Percentiles rank a stretch among this genome's conserved stretches.
Evolutionary conservation across 1,140 invertebrate species (phyloP).

Genomic region (Nephila pilipes): DNA sequence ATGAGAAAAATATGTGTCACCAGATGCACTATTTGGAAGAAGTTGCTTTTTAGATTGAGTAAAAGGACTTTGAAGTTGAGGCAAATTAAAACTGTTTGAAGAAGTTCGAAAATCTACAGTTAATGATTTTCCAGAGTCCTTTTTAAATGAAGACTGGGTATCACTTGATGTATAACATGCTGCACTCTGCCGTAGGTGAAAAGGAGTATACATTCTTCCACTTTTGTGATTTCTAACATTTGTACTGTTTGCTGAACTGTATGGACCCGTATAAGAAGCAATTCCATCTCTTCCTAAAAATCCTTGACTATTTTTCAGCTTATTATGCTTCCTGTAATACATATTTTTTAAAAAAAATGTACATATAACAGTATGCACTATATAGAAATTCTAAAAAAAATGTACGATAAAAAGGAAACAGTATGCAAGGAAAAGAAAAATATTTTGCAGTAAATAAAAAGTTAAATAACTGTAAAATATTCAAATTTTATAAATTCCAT

Average conservation of each 20-base stretch:
- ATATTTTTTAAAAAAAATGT: no score
- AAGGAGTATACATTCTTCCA: conserved; percentile 19
- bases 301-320: not conserved
- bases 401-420: no score
- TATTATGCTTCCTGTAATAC: conserved; percentile 18
- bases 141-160: not conserved
- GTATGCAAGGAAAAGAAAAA: no score
- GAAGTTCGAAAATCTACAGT: conserved; percentile 13
- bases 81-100: not conserved
- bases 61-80: conserved; percentile 67
- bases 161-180: not conserved
- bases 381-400: not conserved
- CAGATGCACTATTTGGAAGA: not conserved
- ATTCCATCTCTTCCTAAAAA: not conserved
- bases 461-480: no score
- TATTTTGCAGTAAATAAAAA: no score
- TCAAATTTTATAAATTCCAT: no score
- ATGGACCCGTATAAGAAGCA: not conserved
- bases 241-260: not conserved
- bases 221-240: not conserved
- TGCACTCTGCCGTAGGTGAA: conserved; percentile 46
- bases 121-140: not conserved
- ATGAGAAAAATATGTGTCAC: conserved; percentile 7
- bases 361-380: no score
- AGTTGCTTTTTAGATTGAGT: conserved; percentile 33